Conservation (phyloP, 2,888 invertebrate genomes). For the Lathronympha strigana region DNA sequence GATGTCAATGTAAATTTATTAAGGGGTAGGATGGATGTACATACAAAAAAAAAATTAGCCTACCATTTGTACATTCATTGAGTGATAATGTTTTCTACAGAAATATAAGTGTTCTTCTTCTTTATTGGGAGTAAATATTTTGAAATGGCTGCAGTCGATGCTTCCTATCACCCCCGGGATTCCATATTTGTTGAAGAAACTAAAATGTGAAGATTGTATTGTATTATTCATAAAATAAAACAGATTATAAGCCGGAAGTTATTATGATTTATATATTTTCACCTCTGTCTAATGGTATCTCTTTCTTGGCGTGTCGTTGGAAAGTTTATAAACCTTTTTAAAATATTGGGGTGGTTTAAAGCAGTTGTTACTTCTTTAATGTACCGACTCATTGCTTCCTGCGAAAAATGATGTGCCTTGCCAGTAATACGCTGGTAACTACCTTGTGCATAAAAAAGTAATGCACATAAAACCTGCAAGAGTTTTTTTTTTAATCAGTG, state of each 20-base stretch:
- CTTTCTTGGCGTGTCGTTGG: constrained; percentile 33
- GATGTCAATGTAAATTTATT: no score
- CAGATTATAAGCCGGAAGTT: no score
- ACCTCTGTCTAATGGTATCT: constrained; percentile 12
- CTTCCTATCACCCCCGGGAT: constrained; percentile 43
- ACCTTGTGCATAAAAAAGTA: constrained; percentile 36
- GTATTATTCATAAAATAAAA: no score
- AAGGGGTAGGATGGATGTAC: neutral
- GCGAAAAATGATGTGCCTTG: constrained; percentile 32
- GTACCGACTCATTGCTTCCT: constrained; percentile 35
- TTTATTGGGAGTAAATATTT: constrained; percentile 35
- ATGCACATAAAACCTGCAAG: constrained; percentile 37
- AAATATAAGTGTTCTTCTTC: constrained; percentile 40
- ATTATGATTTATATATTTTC: neutral
- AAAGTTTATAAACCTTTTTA: constrained; percentile 32
- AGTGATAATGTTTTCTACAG: constrained; percentile 42
- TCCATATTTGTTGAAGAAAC: constrained; percentile 39
- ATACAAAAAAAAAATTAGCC: neutral
- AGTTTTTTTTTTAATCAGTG: no score
- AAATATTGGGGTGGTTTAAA: constrained; percentile 22
- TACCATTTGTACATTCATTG: constrained; percentile 44
- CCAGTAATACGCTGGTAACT: constrained; percentile 33
- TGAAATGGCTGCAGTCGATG: constrained; percentile 41
- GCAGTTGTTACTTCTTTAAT: constrained; percentile 39
- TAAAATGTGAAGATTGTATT: constrained; percentile 2